Evolutionary conservation across 2,888 invertebrate species (phyloP).

Genomic region (Conops quadrifasciatus): DNA sequence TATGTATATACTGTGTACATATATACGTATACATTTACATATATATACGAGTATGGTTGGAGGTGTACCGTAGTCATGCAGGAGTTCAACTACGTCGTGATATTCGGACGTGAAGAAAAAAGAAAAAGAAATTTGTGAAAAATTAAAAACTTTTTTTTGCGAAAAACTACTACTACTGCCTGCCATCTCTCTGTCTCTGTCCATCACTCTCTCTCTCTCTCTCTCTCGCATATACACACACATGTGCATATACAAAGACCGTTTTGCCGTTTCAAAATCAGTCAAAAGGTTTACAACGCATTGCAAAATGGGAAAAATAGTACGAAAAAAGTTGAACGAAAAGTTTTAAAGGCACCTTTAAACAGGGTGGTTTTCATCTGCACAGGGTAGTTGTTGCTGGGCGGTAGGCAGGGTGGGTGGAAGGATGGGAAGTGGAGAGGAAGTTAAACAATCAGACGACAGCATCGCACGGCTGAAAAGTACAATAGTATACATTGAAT

Average conservation of each 20-base stretch:
- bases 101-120: background rate
- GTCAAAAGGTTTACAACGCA: background rate
- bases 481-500: no score
- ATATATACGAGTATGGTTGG: background rate
- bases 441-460: constrained; percentile 17
- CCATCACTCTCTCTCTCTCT: no score
- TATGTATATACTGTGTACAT: background rate
- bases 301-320: background rate
- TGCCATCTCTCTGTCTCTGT: no score
- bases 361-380: background rate
- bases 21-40: background rate
- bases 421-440: no score
- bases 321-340: constrained; percentile 38
- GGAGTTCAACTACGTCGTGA: background rate
- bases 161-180: constrained; percentile 31
- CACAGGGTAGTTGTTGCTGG: constrained; percentile 11
- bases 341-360: background rate
- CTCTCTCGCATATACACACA: constrained; percentile 37
- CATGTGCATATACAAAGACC: background rate
- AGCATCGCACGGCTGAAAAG: no score
- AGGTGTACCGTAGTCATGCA: background rate
- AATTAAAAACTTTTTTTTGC: constrained; percentile 20
- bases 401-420: no score
- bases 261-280: no score
- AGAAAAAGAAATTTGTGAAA: constrained; percentile 26